Conservation (phyloP, 2,113 vertebrate genomes). For the Phycodurus eques region DNA sequence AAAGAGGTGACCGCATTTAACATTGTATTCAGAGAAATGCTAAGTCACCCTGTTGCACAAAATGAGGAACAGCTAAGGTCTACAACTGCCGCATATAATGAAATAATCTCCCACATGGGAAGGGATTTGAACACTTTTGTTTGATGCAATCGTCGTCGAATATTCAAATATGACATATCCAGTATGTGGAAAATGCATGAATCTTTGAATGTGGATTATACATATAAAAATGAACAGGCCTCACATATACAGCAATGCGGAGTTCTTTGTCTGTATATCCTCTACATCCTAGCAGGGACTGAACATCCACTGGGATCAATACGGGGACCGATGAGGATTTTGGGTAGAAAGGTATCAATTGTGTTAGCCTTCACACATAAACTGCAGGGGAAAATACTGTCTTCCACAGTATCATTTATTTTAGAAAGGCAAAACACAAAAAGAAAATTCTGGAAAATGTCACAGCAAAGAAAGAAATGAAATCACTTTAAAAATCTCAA, state of each 20-base stretch:
- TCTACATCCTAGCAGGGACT: background rate
- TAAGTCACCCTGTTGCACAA: slow-evolving; percentile 11
- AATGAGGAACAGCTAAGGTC: background rate
- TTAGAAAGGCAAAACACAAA: slow-evolving; percentile 3
- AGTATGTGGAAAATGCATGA: slow-evolving; percentile 22
- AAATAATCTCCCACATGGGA: slow-evolving; percentile 25
- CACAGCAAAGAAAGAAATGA: background rate
- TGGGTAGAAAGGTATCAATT: background rate
- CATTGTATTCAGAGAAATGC: slow-evolving; percentile 11
- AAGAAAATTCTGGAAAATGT: background rate
- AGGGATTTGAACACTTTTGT: slow-evolving; percentile 17
- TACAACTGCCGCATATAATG: slow-evolving; percentile 6
- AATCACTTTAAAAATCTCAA: background rate
- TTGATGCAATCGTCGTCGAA: background rate
- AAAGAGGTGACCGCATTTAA: slow-evolving; percentile 24
- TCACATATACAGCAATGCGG: background rate
- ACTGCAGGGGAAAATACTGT: background rate
- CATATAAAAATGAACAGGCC: background rate
- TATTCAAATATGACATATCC: slow-evolving; percentile 5
- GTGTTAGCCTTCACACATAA: slow-evolving; percentile 4
- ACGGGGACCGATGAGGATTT: slow-evolving; percentile 2
- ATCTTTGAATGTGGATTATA: slow-evolving; percentile 17
- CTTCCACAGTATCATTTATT: background rate
- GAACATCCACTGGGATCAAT: slow-evolving; percentile 9
- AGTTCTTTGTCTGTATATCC: slow-evolving; percentile 8